Evolutionary conservation across 2,113 vertebrate genomes (phyloP).

Genomic region (Python bivittatus): DNA sequence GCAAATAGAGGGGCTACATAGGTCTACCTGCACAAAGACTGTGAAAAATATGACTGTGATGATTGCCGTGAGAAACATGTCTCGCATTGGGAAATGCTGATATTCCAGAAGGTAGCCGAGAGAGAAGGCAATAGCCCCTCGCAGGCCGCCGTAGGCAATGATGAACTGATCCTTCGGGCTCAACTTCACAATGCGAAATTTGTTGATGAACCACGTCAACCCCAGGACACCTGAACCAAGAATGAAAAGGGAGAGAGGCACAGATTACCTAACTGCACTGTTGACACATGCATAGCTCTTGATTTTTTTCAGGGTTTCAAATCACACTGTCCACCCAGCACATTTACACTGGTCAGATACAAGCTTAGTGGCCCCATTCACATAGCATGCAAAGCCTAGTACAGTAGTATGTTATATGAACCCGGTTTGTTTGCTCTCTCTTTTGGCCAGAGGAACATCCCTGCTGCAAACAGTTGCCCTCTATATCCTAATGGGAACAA

Average conservation of each 20-base stretch:
- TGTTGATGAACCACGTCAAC: conserved; percentile 94
- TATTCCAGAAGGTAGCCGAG: conserved; percentile 87
- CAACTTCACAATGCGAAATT: conserved; percentile 96
- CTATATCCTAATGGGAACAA: neutral
- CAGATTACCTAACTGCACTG: neutral
- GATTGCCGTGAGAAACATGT: conserved; percentile 96
- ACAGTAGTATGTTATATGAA: neutral
- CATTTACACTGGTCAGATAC: neutral
- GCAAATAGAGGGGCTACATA: accelerated
- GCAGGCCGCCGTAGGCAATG: conserved; percentile 92
- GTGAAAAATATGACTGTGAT: conserved; percentile 99
- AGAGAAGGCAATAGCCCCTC: conserved; percentile 97
- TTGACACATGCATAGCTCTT: neutral
- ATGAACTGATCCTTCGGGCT: conserved; percentile 99
- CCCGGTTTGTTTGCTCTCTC: neutral
- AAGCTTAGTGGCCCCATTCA: neutral
- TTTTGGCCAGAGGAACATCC: neutral
- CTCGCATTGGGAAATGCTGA: conserved; percentile 77
- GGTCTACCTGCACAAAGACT: conserved; percentile 93
- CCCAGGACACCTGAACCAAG: conserved; percentile 86
- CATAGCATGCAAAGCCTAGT: neutral
- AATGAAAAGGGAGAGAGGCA: neutral
- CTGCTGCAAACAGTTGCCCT: neutral
- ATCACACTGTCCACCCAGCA: neutral
- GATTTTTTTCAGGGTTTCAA: neutral